Evolutionary conservation across 2,888 invertebrate species (phyloP).

Genomic region (Seira musarum): DNA sequence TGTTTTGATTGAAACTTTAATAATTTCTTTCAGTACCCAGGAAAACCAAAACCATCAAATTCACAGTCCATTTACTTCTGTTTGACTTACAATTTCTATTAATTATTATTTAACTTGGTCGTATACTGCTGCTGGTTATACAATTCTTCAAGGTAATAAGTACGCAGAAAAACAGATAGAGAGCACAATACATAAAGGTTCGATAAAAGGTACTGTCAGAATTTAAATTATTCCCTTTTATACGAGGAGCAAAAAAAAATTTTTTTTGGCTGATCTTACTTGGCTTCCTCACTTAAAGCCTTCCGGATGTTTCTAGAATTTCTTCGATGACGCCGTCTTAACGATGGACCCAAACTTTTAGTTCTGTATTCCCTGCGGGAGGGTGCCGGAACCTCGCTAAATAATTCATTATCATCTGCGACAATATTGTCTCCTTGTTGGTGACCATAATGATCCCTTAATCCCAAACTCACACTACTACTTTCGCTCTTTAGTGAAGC

Average conservation of each 20-base stretch:
- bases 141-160: no score
- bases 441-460: background rate
- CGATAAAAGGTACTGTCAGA: no score
- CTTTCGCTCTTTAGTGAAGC: background rate
- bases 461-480: conserved; percentile 19
- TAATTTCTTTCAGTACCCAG: no score
- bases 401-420: background rate
- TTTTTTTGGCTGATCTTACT: conserved; percentile 31
- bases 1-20: no score
- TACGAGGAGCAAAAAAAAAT: no score
- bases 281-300: conserved; percentile 52
- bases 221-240: background rate
- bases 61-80: no score
- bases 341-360: background rate
- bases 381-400: background rate
- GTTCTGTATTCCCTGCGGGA: background rate
- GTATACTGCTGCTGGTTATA: no score
- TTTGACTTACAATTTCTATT: no score
- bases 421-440: background rate
- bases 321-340: background rate
- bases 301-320: conserved; percentile 25
- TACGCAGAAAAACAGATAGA: no score
- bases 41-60: no score
- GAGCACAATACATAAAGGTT: no score
- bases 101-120: no score